These are phyloP conservation scores for Oceanites oceanicus DNA, from an alignment of 2,113 vertebrate genomes.

Conservation along the genomic window DNA sequence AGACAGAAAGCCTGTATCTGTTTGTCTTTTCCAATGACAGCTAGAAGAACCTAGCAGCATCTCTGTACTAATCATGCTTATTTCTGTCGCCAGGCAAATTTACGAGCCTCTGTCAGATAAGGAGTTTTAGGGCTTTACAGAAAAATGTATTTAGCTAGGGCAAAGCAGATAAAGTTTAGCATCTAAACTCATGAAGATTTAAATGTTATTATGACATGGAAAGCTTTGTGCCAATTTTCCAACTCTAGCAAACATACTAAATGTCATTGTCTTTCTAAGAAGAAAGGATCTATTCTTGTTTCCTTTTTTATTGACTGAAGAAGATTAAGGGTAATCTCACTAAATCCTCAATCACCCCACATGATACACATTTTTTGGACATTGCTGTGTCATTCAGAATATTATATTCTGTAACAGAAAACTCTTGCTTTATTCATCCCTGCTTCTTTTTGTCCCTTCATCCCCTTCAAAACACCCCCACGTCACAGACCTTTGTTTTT, in stretches of 20 bases:
- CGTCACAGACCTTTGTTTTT: background rate
- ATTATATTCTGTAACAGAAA: background rate
- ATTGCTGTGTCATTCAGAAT: slow-evolving; percentile 7
- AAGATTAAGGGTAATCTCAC: slow-evolving; percentile 63
- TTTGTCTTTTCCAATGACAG: background rate
- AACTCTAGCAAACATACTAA: background rate
- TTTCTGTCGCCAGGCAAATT: background rate
- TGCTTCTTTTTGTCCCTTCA: background rate
- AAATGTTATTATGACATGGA: background rate
- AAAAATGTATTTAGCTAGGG: background rate
- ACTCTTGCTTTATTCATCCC: background rate
- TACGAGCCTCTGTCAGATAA: background rate
- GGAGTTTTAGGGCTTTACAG: background rate
- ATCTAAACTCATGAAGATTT: background rate
- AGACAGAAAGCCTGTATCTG: background rate
- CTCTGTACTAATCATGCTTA: background rate
- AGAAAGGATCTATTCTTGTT: slow-evolving; percentile 49
- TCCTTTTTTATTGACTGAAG: slow-evolving; percentile 33
- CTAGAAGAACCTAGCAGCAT: background rate
- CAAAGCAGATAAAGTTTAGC: slow-evolving; percentile 8
- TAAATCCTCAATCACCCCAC: slow-evolving; percentile 49
- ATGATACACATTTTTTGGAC: background rate
- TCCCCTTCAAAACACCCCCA: background rate
- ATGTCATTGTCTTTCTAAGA: slow-evolving; percentile 69
- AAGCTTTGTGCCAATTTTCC: slow-evolving; percentile 19